Conservation (phyloP, 2,888 invertebrate genomes). For the Ophion slaviceki region DNA sequence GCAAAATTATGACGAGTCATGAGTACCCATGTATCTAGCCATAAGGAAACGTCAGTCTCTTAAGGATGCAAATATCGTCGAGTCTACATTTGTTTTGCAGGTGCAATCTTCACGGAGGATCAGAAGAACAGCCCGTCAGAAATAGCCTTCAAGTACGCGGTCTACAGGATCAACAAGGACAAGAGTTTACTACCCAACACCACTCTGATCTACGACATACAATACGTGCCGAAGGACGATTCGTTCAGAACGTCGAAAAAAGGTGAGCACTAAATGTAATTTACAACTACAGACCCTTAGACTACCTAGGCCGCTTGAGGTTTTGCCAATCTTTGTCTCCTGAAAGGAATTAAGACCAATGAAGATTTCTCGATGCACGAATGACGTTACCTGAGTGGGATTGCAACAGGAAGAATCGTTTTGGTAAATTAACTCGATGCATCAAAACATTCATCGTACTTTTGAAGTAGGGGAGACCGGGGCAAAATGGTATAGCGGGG, state of each 20-base stretch:
- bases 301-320: background rate
- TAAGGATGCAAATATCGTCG: background rate
- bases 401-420: too few relatives aligned
- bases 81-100: slow-evolving; percentile 85
- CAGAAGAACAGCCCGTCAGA: slow-evolving; percentile 94
- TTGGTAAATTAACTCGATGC: too few relatives aligned
- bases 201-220: slow-evolving; percentile 96
- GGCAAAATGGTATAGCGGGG: too few relatives aligned
- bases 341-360: too few relatives aligned
- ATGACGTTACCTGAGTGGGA: too few relatives aligned
- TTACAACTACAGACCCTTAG: background rate
- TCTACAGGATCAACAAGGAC: slow-evolving; percentile 96
- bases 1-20: background rate
- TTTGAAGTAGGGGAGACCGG: too few relatives aligned
- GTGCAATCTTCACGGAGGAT: slow-evolving; percentile 96
- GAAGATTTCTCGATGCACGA: too few relatives aligned
- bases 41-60: background rate
- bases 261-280: slow-evolving; percentile 85
- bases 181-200: slow-evolving; percentile 92
- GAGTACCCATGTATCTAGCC: background rate
- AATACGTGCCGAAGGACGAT: slow-evolving; percentile 94
- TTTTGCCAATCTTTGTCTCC: too few relatives aligned
- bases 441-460: too few relatives aligned
- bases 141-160: slow-evolving; percentile 97
- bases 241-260: slow-evolving; percentile 96